Base-by-base conservation (phyloP, 2,888 invertebrate genomes). In the Epistrophe eligans region DNA sequence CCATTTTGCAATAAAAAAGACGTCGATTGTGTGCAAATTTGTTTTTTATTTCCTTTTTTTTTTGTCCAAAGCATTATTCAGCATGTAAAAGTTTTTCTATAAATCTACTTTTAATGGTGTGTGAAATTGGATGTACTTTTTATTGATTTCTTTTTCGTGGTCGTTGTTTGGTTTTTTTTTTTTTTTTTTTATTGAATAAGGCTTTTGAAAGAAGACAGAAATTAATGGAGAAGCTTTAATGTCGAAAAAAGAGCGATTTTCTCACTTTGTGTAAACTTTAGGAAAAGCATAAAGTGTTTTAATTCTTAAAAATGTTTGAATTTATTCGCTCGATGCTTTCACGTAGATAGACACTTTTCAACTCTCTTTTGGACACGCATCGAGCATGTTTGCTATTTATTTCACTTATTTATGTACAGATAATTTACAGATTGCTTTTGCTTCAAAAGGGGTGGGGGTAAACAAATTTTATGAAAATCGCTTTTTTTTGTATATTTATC, bases 1-100 rank as follows among this genome's bases (percentile, higher is more conserved):
- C 67, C 73, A 77, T 85, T 81, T 70, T 55, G 52, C 17, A 50
- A 67, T 38, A 64, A 84, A 67, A 52, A 43, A 24, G 40, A 62
- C 17, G 32, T n/a, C 17, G 48, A 67, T 67, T 52, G 67, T 52
- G 67, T 67, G 67, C 35, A 67, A 67, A 67, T 67, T 52, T 67
- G 19, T 17, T 40, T 60, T 35, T 60, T 60, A 19, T 60, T 19
- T 35, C 11, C 11, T 32, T n/a, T 66, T 32, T 11, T 32, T 28
- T 43, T 9, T 48, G 1, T 66, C 35, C 35, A 10, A 10, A 48
- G 15, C 17, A 66, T n/a, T n/a, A 10, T 48, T 50, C 11, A 50
- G 15, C 9, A 43, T 62, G 48, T 17, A 50, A 19, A 67, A 67
- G 70, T 55, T 55, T 70, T 70, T 55, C 38, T 28, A 70, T 55